Percentiles rank a stretch among this genome's conserved stretches.
phyloP scores from a whole-genome alignment of 2,113 vertebrate genomes.

The Cranoglanis bouderius region DNA sequence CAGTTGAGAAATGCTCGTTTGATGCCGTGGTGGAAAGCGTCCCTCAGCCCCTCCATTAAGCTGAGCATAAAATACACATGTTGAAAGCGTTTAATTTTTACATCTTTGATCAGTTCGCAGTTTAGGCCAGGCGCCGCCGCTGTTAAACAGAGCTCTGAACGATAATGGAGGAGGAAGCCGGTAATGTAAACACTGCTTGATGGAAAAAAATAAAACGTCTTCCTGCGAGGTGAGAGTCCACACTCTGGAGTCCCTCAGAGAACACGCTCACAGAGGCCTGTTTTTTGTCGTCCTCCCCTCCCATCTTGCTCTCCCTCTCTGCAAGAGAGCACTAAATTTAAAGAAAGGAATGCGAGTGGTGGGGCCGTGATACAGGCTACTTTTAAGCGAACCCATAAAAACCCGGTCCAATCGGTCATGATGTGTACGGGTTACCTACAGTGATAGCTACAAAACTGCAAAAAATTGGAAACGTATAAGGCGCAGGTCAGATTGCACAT shows the following conservation, averaged over 20 bases:
- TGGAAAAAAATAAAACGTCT: conserved; percentile 35
- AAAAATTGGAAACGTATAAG: conserved; percentile 28
- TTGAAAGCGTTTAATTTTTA: conserved; percentile 46
- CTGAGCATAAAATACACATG: conserved; percentile 43
- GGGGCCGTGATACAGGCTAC: conserved; percentile 29
- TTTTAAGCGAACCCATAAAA: conserved; percentile 44
- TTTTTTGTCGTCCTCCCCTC: conserved; percentile 9
- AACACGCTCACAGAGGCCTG: conserved; percentile 17
- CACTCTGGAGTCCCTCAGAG: conserved; percentile 14
- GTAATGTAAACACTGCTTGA: conserved; percentile 52
- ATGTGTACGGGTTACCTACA: conserved; percentile 29
- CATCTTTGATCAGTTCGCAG: conserved; percentile 50
- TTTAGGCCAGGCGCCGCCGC: conserved; percentile 46
- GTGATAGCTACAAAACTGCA: conserved; percentile 21
- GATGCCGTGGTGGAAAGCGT: conserved; percentile 37
- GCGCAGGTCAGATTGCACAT: neutral
- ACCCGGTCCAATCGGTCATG: conserved; percentile 18
- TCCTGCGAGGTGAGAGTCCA: conserved; percentile 39
- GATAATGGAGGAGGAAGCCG: conserved; percentile 51
- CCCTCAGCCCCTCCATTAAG: conserved; percentile 41
- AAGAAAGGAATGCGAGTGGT: conserved; percentile 40
- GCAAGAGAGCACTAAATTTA: conserved; percentile 34
- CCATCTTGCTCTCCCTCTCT: neutral
- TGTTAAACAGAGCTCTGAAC: conserved; percentile 44
- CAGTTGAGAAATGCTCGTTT: conserved; percentile 49